A percentile compares a stretch with the other conserved stretches of the same genome.
These are phyloP conservation scores for Temnothorax rugatulus DNA, from an alignment of 2,888 invertebrate species.

Conservation along the genomic window DNA sequence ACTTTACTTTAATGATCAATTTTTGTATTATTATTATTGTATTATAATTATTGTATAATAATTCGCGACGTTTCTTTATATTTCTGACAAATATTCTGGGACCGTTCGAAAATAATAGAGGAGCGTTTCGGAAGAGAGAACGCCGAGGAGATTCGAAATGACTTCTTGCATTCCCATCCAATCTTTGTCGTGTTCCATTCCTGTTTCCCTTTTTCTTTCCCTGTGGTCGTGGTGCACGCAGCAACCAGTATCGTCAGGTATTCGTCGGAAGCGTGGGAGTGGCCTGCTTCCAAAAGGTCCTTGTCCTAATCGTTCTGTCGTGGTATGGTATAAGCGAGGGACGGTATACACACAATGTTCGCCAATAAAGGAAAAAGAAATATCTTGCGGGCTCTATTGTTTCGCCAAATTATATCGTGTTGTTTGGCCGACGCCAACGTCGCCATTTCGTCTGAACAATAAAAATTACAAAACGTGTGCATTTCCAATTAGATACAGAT, in stretches of 20 bases:
- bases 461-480: background rate
- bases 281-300: constrained; percentile 56
- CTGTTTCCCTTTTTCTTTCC: constrained; percentile 42
- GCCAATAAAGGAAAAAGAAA: constrained; percentile 24
- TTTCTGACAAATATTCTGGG: background rate
- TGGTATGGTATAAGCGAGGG: constrained; percentile 27
- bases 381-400: background rate
- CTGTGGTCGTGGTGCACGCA: constrained; percentile 18
- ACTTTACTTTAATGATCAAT: background rate
- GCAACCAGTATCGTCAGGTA: constrained; percentile 56
- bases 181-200: constrained; percentile 49
- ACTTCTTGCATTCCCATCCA: constrained; percentile 48
- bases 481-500: background rate
- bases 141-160: constrained; percentile 25
- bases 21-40: background rate
- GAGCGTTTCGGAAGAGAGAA: constrained; percentile 14
- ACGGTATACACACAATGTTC: constrained; percentile 9
- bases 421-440: background rate
- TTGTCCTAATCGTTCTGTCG: constrained; percentile 55
- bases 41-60: background rate
- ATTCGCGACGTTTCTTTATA: background rate
- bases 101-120: background rate
- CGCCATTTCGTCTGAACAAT: background rate
- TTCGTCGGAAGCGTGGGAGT: constrained; percentile 65
- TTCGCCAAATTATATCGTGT: constrained; percentile 9